Evolutionary conservation across 2,113 vertebrate species (phyloP).

Genomic region (Ciconia maguari): DNA sequence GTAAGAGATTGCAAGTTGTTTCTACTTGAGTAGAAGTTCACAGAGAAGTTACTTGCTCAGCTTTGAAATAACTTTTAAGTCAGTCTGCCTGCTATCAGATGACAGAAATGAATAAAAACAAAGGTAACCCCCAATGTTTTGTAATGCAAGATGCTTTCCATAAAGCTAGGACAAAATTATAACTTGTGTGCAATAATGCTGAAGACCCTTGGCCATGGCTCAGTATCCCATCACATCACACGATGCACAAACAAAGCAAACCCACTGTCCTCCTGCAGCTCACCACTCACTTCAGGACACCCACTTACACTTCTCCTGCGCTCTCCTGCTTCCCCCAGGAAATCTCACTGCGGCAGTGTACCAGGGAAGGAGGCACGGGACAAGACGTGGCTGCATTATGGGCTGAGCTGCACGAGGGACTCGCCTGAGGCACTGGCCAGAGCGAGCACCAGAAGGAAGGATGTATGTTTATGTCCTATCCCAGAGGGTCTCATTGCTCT

Average conservation of each 20-base stretch:
- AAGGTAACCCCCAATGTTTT: background rate
- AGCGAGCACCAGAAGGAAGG: accelerated
- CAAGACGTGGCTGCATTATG: background rate
- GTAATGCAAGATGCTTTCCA: background rate
- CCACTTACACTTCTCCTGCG: background rate
- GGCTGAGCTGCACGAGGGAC: background rate
- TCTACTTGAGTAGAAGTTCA: background rate
- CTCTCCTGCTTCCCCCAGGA: background rate
- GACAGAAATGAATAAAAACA: background rate
- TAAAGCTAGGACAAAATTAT: background rate
- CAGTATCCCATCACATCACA: background rate
- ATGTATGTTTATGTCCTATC: background rate
- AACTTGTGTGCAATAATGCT: background rate
- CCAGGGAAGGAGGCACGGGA: background rate
- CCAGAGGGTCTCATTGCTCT: background rate
- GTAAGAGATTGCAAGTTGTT: background rate
- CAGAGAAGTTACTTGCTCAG: background rate
- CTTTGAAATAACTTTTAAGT: background rate
- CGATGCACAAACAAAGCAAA: background rate
- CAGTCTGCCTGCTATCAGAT: background rate
- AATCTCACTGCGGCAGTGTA: background rate
- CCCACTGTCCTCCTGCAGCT: background rate
- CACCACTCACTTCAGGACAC: background rate
- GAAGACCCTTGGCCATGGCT: background rate
- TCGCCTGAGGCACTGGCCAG: background rate